phyloP scores from a whole-genome alignment of 2,113 vertebrate genomes.

The Poecilia latipinna region DNA sequence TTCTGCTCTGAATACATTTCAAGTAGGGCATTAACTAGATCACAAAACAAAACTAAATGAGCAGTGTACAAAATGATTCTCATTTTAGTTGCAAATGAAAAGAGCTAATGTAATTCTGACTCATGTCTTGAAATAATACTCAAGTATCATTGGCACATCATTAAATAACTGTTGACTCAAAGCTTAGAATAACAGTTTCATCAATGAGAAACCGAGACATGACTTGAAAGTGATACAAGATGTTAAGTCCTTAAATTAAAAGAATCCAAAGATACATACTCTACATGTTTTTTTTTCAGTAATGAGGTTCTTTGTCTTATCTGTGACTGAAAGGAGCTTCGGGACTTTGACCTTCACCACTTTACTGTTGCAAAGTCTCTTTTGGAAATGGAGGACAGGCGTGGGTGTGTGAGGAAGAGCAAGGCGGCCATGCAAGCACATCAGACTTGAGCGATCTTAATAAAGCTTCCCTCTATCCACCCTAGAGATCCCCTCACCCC shows the following conservation, averaged over 20 bases:
- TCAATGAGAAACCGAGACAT: constrained; percentile 9
- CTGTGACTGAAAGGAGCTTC: constrained; percentile 49
- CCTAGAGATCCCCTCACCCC: constrained; percentile 77
- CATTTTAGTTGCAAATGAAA: not conserved
- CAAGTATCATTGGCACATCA: not conserved
- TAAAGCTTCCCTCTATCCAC: constrained; percentile 75
- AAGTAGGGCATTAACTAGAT: not conserved
- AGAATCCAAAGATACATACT: constrained; percentile 18
- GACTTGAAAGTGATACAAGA: not conserved
- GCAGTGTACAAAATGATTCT: not conserved
- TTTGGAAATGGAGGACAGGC: constrained; percentile 57
- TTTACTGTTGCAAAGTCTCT: constrained; percentile 68
- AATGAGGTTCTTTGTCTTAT: constrained; percentile 70
- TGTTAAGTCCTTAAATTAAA: constrained; percentile 25
- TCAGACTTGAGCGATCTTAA: constrained; percentile 72
- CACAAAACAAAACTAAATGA: not conserved
- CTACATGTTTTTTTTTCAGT: constrained; percentile 43
- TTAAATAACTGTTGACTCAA: constrained; percentile 2
- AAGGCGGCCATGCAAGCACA: constrained; percentile 50
- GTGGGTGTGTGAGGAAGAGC: constrained; percentile 55
- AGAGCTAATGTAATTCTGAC: not conserved
- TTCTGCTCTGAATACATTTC: constrained; percentile 1
- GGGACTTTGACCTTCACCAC: constrained; percentile 68
- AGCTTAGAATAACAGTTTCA: not conserved
- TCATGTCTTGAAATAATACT: no score